These are phyloP conservation scores for Geodia barretti DNA, from an alignment of 37 sponge, comb jelly and placozoan genomes.

Conservation along the genomic window DNA sequence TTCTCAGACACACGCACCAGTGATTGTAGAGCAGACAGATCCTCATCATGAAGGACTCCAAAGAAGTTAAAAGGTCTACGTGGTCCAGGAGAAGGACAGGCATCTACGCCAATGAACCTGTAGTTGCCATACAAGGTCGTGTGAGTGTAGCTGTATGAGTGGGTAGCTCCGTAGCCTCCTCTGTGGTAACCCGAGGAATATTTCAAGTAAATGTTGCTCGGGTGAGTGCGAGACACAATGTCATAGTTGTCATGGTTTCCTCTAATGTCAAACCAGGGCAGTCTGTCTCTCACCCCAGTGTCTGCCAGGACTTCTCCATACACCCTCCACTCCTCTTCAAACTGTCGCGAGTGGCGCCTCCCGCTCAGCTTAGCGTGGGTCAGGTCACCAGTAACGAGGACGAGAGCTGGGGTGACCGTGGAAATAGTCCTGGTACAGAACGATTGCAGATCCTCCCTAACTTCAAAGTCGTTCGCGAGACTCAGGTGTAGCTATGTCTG, in stretches of 20 bases:
- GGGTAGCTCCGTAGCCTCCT: no score
- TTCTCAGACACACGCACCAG: not conserved
- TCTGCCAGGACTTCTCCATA: slow-evolving; percentile 58
- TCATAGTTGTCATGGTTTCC: slow-evolving; percentile 90
- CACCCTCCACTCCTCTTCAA: slow-evolving; percentile 72
- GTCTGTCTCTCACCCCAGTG: slow-evolving; percentile 27
- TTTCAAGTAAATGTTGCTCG: slow-evolving; percentile 37
- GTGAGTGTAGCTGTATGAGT: slow-evolving; percentile 64
- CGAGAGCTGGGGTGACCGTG: slow-evolving; percentile 45
- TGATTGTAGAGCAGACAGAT: slow-evolving; percentile 2
- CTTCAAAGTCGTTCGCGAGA: slow-evolving; percentile 7
- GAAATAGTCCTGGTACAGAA: slow-evolving; percentile 33
- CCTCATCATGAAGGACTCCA: slow-evolving; percentile 75
- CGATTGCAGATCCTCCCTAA: slow-evolving; percentile 1
- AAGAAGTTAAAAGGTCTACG: slow-evolving; percentile 91
- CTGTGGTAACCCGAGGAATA: no score
- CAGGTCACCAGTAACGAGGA: slow-evolving; percentile 81
- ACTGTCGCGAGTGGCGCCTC: slow-evolving; percentile 58
- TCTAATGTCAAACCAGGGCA: slow-evolving; percentile 84
- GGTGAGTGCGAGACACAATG: slow-evolving; percentile 28
- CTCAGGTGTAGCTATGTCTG: slow-evolving; percentile 91
- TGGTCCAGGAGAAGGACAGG: slow-evolving; percentile 83
- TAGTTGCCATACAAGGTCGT: slow-evolving; percentile 72
- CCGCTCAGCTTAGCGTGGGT: slow-evolving; percentile 77
- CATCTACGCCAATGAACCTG: slow-evolving; percentile 81